Evolutionary conservation across 2,113 vertebrate genomes (phyloP), one percentile per base, ranked within the genome.

Genomic region (Alosa alosa): DNA sequence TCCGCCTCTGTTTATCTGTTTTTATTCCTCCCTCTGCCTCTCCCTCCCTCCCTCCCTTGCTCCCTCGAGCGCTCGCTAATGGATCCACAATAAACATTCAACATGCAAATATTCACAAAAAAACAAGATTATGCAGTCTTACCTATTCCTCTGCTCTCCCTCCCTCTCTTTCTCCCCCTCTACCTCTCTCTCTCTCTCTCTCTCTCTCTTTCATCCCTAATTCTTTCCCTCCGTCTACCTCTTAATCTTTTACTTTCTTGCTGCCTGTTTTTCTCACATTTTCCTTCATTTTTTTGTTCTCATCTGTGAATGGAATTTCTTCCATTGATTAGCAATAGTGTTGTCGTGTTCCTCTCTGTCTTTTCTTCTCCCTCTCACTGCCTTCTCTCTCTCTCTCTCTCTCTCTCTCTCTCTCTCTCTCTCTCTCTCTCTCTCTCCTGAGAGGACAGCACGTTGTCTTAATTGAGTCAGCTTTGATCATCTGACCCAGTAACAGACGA

Each of bases 401-500:
- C 10, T 39, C 25, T 39, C 2, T 39, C 11, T 72, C 9, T 22
- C 25, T 55, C 13, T 36, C 25, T 20, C 50, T 25, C 18, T 84
- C 83, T 15, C 52, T 72, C 10, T 20, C 44, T 41, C 45, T 52
- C 46, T 86, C 18, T 75, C 10, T 39, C 11, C 22, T 10, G 25
- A 81, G 52, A 15, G 1, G n/a, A 75, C 81, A 44, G 83, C 41
- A 36, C 6, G 46, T 22, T 3, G 46, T 22, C 50, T 60, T 47
- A 36, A 50, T 82, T 18, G 72, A 75, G 46, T 44, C 45, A 72
- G 2, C 36, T 45, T 45, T 18, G 39, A 44, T 84, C 52, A 52
- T 64, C 22, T 44, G 83, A 46, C 75, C 41, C n/a, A 78, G 25
- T 60, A 82, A 18, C 18, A 87, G 47, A 83, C 36, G 18, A 44